A percentile compares a stretch with the other conserved stretches of the same genome.
Evolutionary conservation across 2,797 vertebrate genomes (phyloP).

Genomic region (Pachyuromys duprasi): DNA sequence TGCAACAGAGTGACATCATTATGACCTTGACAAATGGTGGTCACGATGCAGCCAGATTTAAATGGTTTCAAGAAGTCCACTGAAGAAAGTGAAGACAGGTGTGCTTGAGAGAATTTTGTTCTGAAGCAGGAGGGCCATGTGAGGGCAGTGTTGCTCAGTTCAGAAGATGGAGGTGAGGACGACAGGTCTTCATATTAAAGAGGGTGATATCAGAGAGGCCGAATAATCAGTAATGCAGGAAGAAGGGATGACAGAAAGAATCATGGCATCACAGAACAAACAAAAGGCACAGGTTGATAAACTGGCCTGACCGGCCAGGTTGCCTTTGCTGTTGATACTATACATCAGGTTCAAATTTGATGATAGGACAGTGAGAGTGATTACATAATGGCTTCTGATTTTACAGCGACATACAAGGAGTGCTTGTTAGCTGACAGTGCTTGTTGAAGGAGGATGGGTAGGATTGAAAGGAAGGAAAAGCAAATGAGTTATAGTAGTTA

Average conservation of each 20-base stretch:
- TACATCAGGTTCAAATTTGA: constrained; percentile 12
- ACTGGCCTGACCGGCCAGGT: background rate
- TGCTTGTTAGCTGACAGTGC: background rate
- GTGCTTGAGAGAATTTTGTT: background rate
- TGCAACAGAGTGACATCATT: background rate
- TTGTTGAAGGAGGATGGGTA: background rate
- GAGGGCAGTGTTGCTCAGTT: background rate
- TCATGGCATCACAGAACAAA: background rate
- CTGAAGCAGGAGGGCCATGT: background rate
- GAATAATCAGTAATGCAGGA: constrained; percentile 2
- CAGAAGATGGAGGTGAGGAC: background rate
- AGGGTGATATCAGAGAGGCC: background rate
- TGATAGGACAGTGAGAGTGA: background rate
- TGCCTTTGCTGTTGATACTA: background rate
- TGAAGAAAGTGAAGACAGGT: background rate
- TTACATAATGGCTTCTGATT: constrained; percentile 26
- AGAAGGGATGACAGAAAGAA: background rate
- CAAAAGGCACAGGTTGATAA: background rate
- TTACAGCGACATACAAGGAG: background rate
- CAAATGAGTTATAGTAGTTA: background rate
- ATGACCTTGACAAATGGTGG: background rate
- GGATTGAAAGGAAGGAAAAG: background rate
- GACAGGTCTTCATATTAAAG: background rate
- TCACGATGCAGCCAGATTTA: background rate
- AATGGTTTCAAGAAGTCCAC: background rate